These are phyloP conservation scores for Protobothrops mucrosquamatus DNA, from an alignment of 2,113 vertebrate genomes.

Conservation along the genomic window DNA sequence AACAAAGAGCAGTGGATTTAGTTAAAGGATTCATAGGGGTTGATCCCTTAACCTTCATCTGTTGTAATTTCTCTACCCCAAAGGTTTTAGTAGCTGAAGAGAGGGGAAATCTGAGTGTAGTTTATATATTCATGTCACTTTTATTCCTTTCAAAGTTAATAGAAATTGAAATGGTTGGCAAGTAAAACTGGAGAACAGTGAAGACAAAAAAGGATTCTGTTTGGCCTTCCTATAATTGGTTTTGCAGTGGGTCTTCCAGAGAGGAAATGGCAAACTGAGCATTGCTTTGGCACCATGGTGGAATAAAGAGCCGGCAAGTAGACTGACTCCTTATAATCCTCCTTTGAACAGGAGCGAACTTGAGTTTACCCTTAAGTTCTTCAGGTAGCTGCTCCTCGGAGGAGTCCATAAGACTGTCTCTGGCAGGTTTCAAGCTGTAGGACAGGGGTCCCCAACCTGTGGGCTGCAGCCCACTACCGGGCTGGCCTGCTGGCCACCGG, in stretches of 20 bases:
- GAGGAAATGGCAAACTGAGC: background rate
- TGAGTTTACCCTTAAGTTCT: background rate
- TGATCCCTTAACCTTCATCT: background rate
- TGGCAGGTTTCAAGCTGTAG: background rate
- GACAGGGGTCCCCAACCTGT: too few species aligned
- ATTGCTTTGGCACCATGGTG: background rate
- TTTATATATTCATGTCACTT: background rate
- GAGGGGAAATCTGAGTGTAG: background rate
- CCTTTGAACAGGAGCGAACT: background rate
- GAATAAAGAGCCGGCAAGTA: background rate
- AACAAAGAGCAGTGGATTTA: background rate
- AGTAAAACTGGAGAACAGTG: background rate
- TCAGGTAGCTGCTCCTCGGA: background rate
- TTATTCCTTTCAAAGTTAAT: background rate
- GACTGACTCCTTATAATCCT: background rate
- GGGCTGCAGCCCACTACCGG: too few species aligned
- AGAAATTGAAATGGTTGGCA: background rate
- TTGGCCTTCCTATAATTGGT: background rate
- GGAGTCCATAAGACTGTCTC: background rate
- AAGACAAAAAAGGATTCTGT: background rate
- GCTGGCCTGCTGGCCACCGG: too few species aligned
- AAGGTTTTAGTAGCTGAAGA: background rate
- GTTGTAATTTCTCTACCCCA: background rate
- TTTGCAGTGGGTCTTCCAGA: background rate
- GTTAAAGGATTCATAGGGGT: background rate